Evolutionary conservation across 2,888 invertebrate genomes (phyloP).

Genomic region (Hanleya hanleyi): DNA sequence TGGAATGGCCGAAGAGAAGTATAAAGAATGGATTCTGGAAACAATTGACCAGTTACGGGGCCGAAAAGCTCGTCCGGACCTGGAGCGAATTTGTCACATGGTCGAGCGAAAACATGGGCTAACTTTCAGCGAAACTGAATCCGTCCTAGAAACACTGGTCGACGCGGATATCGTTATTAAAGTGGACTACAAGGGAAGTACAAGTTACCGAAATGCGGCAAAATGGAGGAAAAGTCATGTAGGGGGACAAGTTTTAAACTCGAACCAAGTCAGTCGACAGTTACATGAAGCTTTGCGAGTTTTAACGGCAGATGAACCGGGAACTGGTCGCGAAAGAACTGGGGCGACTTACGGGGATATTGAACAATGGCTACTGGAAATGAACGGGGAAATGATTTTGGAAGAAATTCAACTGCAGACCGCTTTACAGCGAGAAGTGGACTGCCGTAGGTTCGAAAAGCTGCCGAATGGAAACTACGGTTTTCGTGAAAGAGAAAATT

Average conservation of each 20-base stretch:
- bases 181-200: slow-evolving; percentile 90
- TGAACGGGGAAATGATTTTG: background rate
- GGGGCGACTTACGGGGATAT: background rate
- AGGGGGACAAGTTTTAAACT: slow-evolving; percentile 59
- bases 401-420: slow-evolving; percentile 3
- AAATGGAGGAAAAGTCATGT: slow-evolving; percentile 79
- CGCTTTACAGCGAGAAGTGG: slow-evolving; percentile 80
- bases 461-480: slow-evolving; percentile 63
- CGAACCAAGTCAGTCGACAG: slow-evolving; percentile 47
- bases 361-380: background rate
- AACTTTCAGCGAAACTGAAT: slow-evolving; percentile 76
- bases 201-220: slow-evolving; percentile 87
- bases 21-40: slow-evolving; percentile 84
- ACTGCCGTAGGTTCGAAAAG: slow-evolving; percentile 81
- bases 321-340: background rate
- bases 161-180: slow-evolving; percentile 84
- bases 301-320: background rate
- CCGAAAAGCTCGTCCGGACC: slow-evolving; percentile 88
- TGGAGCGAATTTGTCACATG: slow-evolving; percentile 87
- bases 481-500: slow-evolving; percentile 1
- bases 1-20: slow-evolving; percentile 50
- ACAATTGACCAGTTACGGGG: slow-evolving; percentile 88
- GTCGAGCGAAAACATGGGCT: slow-evolving; percentile 84
- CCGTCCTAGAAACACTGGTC: slow-evolving; percentile 84
- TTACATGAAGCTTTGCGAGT: slow-evolving; percentile 44